phyloP scores from a whole-genome alignment of 2,888 invertebrate genomes.

The Chydorus sphaericus region DNA sequence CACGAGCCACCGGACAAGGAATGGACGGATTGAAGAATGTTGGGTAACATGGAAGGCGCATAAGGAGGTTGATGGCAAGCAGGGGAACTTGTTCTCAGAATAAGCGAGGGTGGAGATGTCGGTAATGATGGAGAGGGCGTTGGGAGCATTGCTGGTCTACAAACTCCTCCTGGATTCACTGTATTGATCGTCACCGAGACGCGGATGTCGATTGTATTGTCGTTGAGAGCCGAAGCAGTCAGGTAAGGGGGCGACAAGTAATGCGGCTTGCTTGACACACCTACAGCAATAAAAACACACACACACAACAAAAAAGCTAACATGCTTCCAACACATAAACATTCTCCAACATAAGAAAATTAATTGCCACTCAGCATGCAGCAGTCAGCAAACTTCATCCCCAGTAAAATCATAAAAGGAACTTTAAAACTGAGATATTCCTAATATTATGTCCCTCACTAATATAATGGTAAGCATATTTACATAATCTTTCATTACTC shows the following conservation, averaged over 20 bases:
- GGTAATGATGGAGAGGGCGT: neutral
- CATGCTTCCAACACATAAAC: neutral
- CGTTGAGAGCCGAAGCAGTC: slow-evolving; percentile 28
- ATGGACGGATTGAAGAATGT: slow-evolving; percentile 13
- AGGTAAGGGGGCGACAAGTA: slow-evolving; percentile 22
- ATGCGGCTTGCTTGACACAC: slow-evolving; percentile 7
- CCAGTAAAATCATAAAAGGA: neutral
- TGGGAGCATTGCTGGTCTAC: neutral
- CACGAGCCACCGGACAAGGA: slow-evolving; percentile 29
- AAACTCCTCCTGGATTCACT: slow-evolving; percentile 17
- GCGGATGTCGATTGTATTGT: slow-evolving; percentile 77
- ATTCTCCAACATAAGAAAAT: neutral
- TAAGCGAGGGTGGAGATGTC: neutral
- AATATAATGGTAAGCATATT: too few species aligned
- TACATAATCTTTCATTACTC: too few species aligned
- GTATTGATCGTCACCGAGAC: slow-evolving; percentile 66
- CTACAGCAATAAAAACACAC: neutral
- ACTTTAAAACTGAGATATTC: too few species aligned
- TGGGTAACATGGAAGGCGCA: slow-evolving; percentile 6
- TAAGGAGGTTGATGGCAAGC: neutral
- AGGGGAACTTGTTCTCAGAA: neutral
- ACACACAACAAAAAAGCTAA: slow-evolving; percentile 4
- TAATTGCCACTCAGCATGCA: neutral
- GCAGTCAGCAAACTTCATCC: neutral
- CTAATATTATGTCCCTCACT: too few species aligned